These are phyloP conservation scores for Heliconius erato DNA, from an alignment of 2,888 invertebrate genomes.

Conservation along the genomic window DNA sequence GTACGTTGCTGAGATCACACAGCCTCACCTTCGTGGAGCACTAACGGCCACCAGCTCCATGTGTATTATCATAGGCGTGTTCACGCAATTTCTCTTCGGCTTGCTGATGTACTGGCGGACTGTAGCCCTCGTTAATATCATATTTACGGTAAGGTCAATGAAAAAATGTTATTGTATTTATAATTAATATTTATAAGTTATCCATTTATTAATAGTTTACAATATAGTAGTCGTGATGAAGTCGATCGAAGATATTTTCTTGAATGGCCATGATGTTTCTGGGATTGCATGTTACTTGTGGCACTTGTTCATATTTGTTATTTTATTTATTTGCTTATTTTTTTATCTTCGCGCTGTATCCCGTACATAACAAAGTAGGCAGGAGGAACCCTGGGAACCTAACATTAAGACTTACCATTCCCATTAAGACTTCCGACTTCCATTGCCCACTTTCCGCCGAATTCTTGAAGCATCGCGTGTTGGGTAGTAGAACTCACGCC, in stretches of 20 bases:
- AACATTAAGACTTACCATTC: too few species aligned
- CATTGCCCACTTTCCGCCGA: too few species aligned
- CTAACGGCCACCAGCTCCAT: constrained; percentile 91
- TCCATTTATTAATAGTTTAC: background rate
- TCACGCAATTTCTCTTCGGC: constrained; percentile 91
- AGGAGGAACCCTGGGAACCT: too few species aligned
- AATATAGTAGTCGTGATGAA: background rate
- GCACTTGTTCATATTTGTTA: too few species aligned
- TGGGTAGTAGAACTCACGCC: too few species aligned
- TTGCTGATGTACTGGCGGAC: constrained; percentile 90
- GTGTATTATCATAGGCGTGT: constrained; percentile 90
- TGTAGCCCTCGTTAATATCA: constrained; percentile 89
- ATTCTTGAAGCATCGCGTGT: too few species aligned
- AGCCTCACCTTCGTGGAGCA: constrained; percentile 91
- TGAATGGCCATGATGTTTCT: too few species aligned
- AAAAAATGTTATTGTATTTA: background rate
- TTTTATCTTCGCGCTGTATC: too few species aligned
- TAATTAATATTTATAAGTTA: background rate
- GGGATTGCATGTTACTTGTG: too few species aligned
- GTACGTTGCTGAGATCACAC: constrained; percentile 93
- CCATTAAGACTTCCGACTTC: too few species aligned
- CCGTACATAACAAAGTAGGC: too few species aligned
- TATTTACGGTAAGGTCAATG: constrained; percentile 81
- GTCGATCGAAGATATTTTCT: background rate
- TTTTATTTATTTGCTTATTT: too few species aligned